A percentile compares a stretch with the other conserved stretches of the same genome.
Conservation (phyloP, 2,797 vertebrate species). For the Triplophysa yarkandensis region DNA sequence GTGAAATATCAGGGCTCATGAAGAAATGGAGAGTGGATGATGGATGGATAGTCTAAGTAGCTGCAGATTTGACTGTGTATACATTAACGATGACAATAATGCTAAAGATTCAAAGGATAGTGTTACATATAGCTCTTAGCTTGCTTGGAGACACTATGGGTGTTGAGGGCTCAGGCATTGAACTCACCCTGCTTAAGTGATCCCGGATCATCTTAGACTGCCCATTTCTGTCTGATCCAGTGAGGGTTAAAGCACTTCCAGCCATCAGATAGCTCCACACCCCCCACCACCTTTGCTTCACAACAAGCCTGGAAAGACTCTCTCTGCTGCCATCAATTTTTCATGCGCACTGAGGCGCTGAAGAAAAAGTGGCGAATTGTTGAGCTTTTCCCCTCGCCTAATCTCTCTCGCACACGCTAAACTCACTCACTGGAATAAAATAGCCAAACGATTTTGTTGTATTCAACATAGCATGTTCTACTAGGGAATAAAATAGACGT, state of each 20-base stretch:
- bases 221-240: conserved; percentile 12
- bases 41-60: not conserved
- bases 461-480: conserved; percentile 49
- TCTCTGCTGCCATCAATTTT: conserved; percentile 51
- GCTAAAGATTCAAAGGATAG: conserved; percentile 21
- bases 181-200: not conserved
- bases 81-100: conserved; percentile 48
- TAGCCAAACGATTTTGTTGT: conserved; percentile 45
- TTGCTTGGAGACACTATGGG: not conserved
- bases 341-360: conserved; percentile 47
- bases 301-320: conserved; percentile 45
- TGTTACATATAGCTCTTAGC: conserved; percentile 11
- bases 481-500: conserved; percentile 32
- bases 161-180: conserved; percentile 16
- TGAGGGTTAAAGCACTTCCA: conserved; percentile 19
- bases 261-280: conserved; percentile 5
- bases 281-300: conserved; percentile 34
- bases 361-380: conserved; percentile 44
- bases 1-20: conserved; percentile 20
- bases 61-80: not conserved
- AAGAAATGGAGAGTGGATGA: conserved; percentile 3
- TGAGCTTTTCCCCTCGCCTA: conserved; percentile 45
- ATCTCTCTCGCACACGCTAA: conserved; percentile 49
- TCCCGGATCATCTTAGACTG: not conserved
- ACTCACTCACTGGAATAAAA: conserved; percentile 53